A percentile compares a stretch with the other conserved stretches of the same genome.
Conservation (phyloP, 2,797 vertebrate genomes). For the Catharus ustulatus region DNA sequence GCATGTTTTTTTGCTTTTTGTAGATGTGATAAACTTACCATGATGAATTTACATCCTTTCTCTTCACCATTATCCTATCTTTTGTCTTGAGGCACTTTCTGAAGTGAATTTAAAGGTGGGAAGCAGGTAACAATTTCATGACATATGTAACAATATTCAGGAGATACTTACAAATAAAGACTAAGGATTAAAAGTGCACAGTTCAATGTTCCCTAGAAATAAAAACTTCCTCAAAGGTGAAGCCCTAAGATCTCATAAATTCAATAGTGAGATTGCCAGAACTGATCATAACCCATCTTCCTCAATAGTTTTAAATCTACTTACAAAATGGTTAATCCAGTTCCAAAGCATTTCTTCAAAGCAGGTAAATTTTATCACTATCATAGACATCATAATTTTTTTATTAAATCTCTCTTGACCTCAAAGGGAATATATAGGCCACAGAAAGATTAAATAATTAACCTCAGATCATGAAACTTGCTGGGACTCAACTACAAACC, state of each 20-base stretch:
- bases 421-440: not conserved
- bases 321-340: not conserved
- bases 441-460: not conserved
- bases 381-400: not conserved
- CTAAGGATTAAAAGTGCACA: not conserved
- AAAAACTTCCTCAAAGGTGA: not conserved
- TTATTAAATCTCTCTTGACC: not conserved
- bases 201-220: not conserved
- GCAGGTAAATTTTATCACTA: not conserved
- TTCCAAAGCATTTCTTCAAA: not conserved
- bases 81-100: not conserved
- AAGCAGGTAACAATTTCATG: not conserved
- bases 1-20: not conserved
- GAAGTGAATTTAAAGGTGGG: not conserved
- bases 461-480: not conserved
- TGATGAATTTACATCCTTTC: accelerated
- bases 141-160: not conserved
- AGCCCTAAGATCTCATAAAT: not conserved
- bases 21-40: not conserved
- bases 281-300: not conserved
- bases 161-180: not conserved
- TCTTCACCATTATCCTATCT: not conserved
- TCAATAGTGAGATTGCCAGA: not conserved
- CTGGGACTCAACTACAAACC: not conserved
- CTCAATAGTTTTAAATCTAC: not conserved